A percentile compares a stretch with the other conserved stretches of the same genome.
These are phyloP conservation scores for Esox lucius DNA, from an alignment of 2,797 vertebrate species.

Conservation along the genomic window DNA sequence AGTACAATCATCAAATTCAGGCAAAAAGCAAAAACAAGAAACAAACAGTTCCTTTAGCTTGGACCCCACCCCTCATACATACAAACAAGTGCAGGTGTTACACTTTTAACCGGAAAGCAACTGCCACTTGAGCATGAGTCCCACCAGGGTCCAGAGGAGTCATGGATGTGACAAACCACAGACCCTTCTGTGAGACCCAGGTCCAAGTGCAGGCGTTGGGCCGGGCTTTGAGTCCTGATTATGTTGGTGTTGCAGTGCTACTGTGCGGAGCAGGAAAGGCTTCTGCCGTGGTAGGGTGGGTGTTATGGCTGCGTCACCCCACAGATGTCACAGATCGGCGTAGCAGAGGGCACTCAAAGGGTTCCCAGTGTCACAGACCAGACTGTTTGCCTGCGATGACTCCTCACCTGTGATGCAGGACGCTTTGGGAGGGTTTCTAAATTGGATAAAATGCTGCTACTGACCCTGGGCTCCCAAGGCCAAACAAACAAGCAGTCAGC, in stretches of 20 bases:
- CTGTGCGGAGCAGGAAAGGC: not conserved
- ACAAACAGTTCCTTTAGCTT: too few relatives aligned
- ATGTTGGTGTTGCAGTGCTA: not conserved
- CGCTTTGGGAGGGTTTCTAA: constrained; percentile 9
- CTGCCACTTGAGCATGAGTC: too few relatives aligned
- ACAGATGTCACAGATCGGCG: too few relatives aligned
- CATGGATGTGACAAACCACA: not conserved
- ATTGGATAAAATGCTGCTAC: constrained; percentile 17
- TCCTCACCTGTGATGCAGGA: constrained; percentile 11
- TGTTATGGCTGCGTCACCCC: constrained; percentile 5
- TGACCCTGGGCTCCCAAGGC: not conserved
- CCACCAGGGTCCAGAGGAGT: too few relatives aligned
- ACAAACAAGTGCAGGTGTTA: too few relatives aligned
- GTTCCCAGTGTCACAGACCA: constrained; percentile 20
- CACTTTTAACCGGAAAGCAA: too few relatives aligned
- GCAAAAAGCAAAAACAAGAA: too few relatives aligned
- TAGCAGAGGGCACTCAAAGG: constrained; percentile 11
- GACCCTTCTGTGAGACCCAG: not conserved
- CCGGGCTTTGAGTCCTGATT: not conserved
- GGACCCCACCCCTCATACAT: too few relatives aligned
- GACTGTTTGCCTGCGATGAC: constrained; percentile 27
- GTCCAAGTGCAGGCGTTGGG: not conserved
- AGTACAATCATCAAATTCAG: too few relatives aligned
- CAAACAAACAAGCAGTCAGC: constrained; percentile 14
- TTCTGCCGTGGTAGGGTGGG: not conserved